phyloP scores from a whole-genome alignment of 2,888 invertebrate species.

The Linnaemya vulpina region DNA sequence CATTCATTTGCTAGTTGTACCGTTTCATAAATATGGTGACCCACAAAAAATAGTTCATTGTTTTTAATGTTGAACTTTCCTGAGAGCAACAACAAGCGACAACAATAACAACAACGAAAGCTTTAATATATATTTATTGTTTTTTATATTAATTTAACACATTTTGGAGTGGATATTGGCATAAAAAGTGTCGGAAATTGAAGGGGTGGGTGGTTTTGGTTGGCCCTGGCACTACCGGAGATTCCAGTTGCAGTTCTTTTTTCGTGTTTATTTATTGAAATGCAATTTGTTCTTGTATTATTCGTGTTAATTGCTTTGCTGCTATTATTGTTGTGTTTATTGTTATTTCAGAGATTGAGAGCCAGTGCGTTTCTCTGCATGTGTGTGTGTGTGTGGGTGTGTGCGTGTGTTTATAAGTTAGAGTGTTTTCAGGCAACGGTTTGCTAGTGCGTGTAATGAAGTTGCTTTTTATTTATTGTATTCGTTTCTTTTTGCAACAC shows the following conservation, averaged over 20 bases:
- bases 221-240: background rate
- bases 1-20: background rate
- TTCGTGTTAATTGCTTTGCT: conserved; percentile 71
- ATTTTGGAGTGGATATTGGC: conserved; percentile 18
- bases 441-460: conserved; percentile 70
- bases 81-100: conserved; percentile 7
- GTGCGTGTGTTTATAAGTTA: background rate
- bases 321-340: conserved; percentile 52
- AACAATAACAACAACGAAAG: background rate
- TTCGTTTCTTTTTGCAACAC: conserved; percentile 48
- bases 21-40: conserved; percentile 19
- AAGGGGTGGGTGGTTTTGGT: background rate
- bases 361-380: background rate
- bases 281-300: conserved; percentile 68
- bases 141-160: conserved; percentile 63
- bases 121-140: conserved; percentile 54
- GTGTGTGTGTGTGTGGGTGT: background rate
- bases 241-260: conserved; percentile 15
- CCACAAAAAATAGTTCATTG: conserved; percentile 45
- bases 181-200: background rate
- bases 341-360: conserved; percentile 41
- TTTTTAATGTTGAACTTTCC: conserved; percentile 39
- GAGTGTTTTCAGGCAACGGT: conserved; percentile 26
- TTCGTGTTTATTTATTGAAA: conserved; percentile 71
- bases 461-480: conserved; percentile 70